Evolutionary conservation across 2,797 vertebrate genomes (phyloP), one percentile per base, ranked within the genome.

Genomic region (Xenentodon cancila): DNA sequence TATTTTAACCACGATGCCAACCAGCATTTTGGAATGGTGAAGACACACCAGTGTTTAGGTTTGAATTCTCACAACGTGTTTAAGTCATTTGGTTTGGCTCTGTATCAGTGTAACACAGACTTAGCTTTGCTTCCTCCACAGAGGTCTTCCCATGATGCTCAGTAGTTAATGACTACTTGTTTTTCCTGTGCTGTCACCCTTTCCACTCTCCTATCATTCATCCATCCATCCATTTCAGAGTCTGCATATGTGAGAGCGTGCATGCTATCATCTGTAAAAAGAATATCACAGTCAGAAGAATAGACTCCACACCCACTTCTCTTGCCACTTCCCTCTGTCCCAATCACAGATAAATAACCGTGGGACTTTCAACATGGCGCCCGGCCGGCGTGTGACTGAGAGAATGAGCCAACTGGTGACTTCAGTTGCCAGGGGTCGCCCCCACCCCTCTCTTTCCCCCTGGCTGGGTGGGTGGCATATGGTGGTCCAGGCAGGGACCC

Each of bases 341-440:
- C 67, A 56, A 68, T 76, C 82, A 73, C 85, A 83, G 80, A 89
- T 88, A 84, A 89, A 87, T 83, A 86, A 81, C 84, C 82, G 86
- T 89, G 86, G 85, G 88, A 87, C 85, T 88, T 90, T 87, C 89
- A 89, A 89, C 84, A 89, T 88, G 91, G 89, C 87, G 89, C 87
- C 91, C 86, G 69, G 66, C 53, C 87, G 84, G 88, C 91, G 88
- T 90, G 87, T 87, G 85, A 90, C 86, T 88, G 84, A 89, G 90
- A 91, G 86, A 92, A 90, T 79, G 73, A 88, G 84, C 89, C 90
- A 91, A 92, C 91, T 91, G 91, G 82, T 88, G 87, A 85, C 84
- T 90, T 87, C 77, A 81, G 89, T 84, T 83, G 86, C 85, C 85
- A 78, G 78, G 88, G 90, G 87, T 88, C 74, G 77, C 73, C 81